phyloP scores from a whole-genome alignment of 2,888 invertebrate species.

The Agrochola circellaris region DNA sequence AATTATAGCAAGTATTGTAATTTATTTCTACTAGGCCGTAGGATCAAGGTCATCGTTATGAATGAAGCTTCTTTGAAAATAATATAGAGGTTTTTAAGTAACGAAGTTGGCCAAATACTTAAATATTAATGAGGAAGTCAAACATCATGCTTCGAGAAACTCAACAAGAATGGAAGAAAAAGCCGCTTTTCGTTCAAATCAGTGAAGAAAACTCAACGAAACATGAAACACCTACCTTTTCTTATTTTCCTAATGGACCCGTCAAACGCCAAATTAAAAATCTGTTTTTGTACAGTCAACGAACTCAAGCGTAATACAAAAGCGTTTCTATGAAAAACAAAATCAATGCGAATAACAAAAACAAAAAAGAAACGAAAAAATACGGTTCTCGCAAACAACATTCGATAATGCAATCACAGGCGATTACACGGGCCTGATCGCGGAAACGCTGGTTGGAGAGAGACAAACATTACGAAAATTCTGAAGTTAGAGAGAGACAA shows the following conservation, averaged over 20 bases:
- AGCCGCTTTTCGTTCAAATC: slow-evolving; percentile 12
- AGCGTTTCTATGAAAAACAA: slow-evolving; percentile 30
- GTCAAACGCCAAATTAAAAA: slow-evolving; percentile 46
- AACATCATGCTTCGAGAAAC: not conserved
- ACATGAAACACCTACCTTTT: slow-evolving; percentile 18
- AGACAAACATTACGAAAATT: slow-evolving; percentile 22
- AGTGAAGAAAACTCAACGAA: slow-evolving; percentile 7
- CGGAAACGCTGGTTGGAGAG: slow-evolving; percentile 34
- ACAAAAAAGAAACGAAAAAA: slow-evolving; percentile 33
- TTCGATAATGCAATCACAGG: slow-evolving; percentile 65
- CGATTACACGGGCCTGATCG: slow-evolving; percentile 54
- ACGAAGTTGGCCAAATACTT: not conserved
- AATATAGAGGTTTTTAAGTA: not conserved
- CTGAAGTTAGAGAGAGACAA: slow-evolving; percentile 34
- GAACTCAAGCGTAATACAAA: slow-evolving; percentile 12
- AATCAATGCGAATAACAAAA: slow-evolving; percentile 36
- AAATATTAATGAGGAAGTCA: slow-evolving; percentile 26
- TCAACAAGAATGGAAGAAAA: slow-evolving; percentile 5
- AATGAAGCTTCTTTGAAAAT: slow-evolving; percentile 3
- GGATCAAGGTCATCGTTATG: not conserved
- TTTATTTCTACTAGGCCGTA: not conserved
- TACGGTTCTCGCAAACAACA: slow-evolving; percentile 45
- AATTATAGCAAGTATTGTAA: too few relatives aligned
- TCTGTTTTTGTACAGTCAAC: slow-evolving; percentile 31
- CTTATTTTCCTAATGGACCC: slow-evolving; percentile 48